Conservation (phyloP, 2,797 vertebrate species). For the Pangasius djambal region DNA sequence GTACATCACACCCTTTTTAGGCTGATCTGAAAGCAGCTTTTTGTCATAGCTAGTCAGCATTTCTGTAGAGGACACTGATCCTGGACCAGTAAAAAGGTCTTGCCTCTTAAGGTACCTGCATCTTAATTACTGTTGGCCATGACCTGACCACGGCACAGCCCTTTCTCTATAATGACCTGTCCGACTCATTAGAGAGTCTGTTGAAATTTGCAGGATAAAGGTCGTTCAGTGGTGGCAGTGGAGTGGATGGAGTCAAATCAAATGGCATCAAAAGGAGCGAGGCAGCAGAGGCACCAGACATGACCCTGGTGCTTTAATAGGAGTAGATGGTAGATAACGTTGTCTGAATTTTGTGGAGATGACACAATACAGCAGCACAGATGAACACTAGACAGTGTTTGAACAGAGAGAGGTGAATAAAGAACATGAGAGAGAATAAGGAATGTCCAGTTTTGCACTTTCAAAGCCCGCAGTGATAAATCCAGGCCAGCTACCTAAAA, state of each 20-base stretch:
- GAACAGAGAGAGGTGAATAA: background rate
- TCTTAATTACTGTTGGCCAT: constrained; percentile 34
- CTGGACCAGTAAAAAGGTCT: background rate
- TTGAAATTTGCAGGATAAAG: constrained; percentile 28
- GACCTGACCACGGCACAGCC: background rate
- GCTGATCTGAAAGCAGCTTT: background rate
- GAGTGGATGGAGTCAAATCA: background rate
- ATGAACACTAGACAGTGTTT: background rate
- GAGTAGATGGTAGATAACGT: background rate
- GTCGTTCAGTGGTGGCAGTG: background rate
- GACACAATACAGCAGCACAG: background rate
- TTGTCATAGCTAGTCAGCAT: background rate
- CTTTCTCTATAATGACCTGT: constrained; percentile 65
- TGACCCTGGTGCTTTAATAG: constrained; percentile 6
- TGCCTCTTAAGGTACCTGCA: background rate
- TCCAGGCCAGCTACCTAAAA: background rate
- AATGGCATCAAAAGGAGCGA: background rate
- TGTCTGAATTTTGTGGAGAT: constrained; percentile 17
- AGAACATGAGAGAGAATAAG: background rate
- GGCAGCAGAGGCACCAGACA: background rate
- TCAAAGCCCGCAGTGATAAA: background rate
- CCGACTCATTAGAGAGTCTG: constrained; percentile 58
- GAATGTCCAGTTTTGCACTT: background rate
- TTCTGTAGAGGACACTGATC: background rate
- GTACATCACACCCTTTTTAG: background rate